Evolutionary conservation across 2,888 invertebrate genomes (phyloP).

Genomic region (Dryomyza anilis): DNA sequence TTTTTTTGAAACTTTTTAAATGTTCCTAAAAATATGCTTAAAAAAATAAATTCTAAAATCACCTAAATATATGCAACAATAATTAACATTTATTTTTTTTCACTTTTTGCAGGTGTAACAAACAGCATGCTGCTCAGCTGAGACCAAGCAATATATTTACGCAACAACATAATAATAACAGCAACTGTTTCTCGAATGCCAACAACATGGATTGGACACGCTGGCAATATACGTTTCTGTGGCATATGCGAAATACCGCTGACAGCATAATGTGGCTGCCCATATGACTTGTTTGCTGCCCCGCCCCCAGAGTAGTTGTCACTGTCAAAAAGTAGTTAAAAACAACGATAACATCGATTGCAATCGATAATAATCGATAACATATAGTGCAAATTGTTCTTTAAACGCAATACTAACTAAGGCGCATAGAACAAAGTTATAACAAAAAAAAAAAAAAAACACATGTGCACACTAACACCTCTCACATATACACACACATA

Average conservation of each 20-base stretch:
- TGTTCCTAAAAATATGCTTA: too few species aligned
- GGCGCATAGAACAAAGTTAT: not conserved
- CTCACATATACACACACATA: slow-evolving; percentile 18
- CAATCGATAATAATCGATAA: not conserved
- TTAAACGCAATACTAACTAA: not conserved
- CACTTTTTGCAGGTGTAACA: slow-evolving; percentile 8
- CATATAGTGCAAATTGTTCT: not conserved
- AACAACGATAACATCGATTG: too few species aligned
- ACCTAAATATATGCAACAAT: too few species aligned
- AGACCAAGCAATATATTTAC: too few species aligned
- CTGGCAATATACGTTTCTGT: slow-evolving; percentile 57
- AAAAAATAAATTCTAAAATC: too few species aligned
- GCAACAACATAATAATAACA: not conserved
- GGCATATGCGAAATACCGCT: slow-evolving; percentile 50
- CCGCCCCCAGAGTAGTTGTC: slow-evolving; percentile 1
- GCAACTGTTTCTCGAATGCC: slow-evolving; percentile 30
- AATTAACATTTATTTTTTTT: not conserved
- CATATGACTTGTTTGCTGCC: slow-evolving; percentile 56
- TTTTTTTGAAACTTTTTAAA: too few species aligned
- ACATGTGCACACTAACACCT: not conserved
- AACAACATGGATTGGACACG: slow-evolving; percentile 61
- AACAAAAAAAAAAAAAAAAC: not conserved
- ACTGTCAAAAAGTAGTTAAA: too few species aligned
- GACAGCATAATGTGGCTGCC: slow-evolving; percentile 56
- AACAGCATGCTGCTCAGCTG: slow-evolving; percentile 13